Percentiles rank a stretch among this genome's conserved stretches.
phyloP scores from a whole-genome alignment of 2,797 vertebrate species.

The Saxicola maurus region DNA sequence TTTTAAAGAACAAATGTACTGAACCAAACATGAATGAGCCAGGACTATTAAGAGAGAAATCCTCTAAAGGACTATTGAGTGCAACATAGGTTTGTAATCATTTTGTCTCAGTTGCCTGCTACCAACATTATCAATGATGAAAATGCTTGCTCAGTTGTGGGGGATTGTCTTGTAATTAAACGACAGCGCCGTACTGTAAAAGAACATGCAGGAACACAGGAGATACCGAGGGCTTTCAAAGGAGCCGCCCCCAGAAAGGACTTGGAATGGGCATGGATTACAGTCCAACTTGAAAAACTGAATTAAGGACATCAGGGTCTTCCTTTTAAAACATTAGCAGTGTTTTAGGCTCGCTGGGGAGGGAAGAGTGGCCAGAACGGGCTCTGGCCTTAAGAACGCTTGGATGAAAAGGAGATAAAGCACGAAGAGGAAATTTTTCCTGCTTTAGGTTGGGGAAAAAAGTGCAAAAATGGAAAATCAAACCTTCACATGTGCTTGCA shows the following conservation, averaged over 20 bases:
- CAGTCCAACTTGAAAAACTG: slow-evolving; percentile 44
- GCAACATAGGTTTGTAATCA: slow-evolving; percentile 72
- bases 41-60: slow-evolving; percentile 71
- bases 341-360: neutral
- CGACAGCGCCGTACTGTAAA: slow-evolving; percentile 49
- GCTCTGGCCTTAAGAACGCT: rapidly evolving
- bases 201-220: slow-evolving; percentile 54
- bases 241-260: slow-evolving; percentile 1
- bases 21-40: slow-evolving; percentile 74
- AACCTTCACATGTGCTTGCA: neutral
- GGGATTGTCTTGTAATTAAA: slow-evolving; percentile 67
- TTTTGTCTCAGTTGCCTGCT: slow-evolving; percentile 70
- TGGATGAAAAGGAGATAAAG: neutral
- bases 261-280: slow-evolving; percentile 21
- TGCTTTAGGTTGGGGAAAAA: neutral
- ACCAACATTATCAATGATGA: slow-evolving; percentile 64
- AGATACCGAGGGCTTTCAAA: slow-evolving; percentile 60
- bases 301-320: neutral
- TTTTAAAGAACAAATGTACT: slow-evolving; percentile 76
- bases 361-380: neutral
- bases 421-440: neutral
- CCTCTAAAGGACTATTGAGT: slow-evolving; percentile 71
- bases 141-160: slow-evolving; percentile 63
- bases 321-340: neutral
- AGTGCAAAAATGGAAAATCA: neutral